Evolutionary conservation across 2,888 invertebrate genomes (phyloP), one percentile per base, ranked within the genome.

Genomic region (Lasioglossum leucozonium): DNA sequence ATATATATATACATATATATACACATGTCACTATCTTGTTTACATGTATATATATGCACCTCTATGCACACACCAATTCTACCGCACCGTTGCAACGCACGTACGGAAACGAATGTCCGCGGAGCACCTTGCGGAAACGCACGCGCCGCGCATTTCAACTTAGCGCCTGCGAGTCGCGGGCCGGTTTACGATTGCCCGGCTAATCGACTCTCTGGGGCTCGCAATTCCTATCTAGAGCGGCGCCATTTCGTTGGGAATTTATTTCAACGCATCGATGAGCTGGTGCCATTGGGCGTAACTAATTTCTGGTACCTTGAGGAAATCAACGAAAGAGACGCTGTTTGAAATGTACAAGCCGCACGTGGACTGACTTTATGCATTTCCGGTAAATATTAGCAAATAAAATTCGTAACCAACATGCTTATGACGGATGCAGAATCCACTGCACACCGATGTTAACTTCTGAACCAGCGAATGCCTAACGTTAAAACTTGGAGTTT

Each of bases 141-240:
- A 81, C 83, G 81, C 83, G 80, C 62, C 85, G n/a, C 77, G 84
- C 79, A 81, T 86, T 79, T 82, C 87, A 88, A 83, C 81, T 55
- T 86, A 72, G 72, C 80, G 78, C 77, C 85, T 67, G 11, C 72
- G 65, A 55, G 37, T 42, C 72, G 76, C 79, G 79, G 51, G 71
- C 76, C 78, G 87, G 85, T 77, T 82, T 88, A 79, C 87, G 87
- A 88, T 82, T 77, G 82, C 8, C 22, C 22, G 22, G n/a, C 8
- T 26, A 58, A 42, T 18, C 16, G n/a, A 2, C 13, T n/a, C 37
- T 16, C 62, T 16, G 8, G 30, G 34, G 40, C 13, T 47, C 34
- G 47, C 44, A 16, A 47, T 44, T 47, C 10, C 18, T 5, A 42
- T 40, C 40, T 42, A 22, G 67, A 58, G 11, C 26, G 22, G 2